Evolutionary conservation across 30 jellyfish, hydroid and myxozoan species (phyloP).

Genomic region (Rhopilema esculentum): DNA sequence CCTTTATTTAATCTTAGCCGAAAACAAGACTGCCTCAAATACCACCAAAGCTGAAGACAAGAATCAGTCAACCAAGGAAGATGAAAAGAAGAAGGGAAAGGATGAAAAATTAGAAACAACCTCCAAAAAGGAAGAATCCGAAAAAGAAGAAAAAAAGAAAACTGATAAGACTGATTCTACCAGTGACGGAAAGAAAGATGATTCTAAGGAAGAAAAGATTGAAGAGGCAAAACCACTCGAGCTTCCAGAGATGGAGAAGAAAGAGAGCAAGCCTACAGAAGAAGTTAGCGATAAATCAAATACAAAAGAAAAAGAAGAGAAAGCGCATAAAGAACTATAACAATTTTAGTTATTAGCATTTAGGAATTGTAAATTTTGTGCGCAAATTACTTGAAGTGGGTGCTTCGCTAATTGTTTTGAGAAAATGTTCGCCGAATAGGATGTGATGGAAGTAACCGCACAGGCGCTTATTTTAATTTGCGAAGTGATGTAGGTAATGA

Average conservation of each 20-base stretch:
- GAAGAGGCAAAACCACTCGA: conserved; percentile 50
- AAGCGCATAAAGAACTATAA: conserved; percentile 69
- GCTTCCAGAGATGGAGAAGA: conserved; percentile 37
- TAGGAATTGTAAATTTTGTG: conserved; percentile 33
- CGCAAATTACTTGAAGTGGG: background rate
- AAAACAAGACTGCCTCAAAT: conserved; percentile 50
- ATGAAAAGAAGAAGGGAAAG: conserved; percentile 5
- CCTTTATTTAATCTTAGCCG: conserved; percentile 55
- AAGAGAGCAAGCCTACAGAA: conserved; percentile 8
- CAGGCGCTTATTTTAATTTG: background rate
- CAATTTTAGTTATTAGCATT: conserved; percentile 2
- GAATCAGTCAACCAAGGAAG: background rate
- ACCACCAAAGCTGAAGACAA: conserved; percentile 36
- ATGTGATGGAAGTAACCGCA: background rate
- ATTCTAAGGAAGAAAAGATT: background rate
- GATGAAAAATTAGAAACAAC: conserved; percentile 1
- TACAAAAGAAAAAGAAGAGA: conserved; percentile 10
- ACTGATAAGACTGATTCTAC: background rate
- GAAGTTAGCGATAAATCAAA: conserved; percentile 4
- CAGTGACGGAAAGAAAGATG: background rate
- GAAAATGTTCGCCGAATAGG: background rate
- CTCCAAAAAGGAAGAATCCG: conserved; percentile 28
- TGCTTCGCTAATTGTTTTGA: background rate
- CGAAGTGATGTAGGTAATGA: background rate
- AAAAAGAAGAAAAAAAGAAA: conserved; percentile 15